Evolutionary conservation across 2,113 vertebrate species (phyloP).

Genomic region (Perccottus glenii): DNA sequence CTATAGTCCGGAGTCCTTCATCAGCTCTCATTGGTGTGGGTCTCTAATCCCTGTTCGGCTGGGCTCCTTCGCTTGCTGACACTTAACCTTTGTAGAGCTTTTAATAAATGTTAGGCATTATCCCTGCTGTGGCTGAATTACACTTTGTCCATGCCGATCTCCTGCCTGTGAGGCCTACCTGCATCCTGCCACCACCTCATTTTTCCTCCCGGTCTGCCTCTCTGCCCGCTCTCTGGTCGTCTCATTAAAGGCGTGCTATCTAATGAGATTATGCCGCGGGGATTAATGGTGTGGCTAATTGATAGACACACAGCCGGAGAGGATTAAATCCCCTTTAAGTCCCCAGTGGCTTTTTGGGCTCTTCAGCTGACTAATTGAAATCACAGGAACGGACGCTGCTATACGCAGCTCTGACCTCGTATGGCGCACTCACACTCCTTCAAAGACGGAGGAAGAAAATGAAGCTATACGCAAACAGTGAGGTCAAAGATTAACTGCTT

Average conservation of each 20-base stretch:
- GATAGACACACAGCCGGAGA: slow-evolving; percentile 78
- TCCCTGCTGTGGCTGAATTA: slow-evolving; percentile 34
- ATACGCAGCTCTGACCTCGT: slow-evolving; percentile 52
- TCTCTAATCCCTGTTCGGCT: slow-evolving; percentile 2
- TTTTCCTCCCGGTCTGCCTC: slow-evolving; percentile 53
- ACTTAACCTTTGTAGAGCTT: slow-evolving; percentile 31
- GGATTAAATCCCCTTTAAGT: slow-evolving; percentile 76
- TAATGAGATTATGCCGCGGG: slow-evolving; percentile 80
- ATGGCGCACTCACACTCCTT: slow-evolving; percentile 15
- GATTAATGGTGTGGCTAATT: slow-evolving; percentile 83
- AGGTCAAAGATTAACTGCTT: slow-evolving; percentile 45
- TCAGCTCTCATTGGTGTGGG: slow-evolving; percentile 12
- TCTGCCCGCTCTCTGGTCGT: slow-evolving; percentile 66
- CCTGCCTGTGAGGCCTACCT: slow-evolving; percentile 63
- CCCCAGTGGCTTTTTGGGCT: slow-evolving; percentile 68
- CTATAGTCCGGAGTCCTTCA: slow-evolving; percentile 15
- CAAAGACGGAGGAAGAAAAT: slow-evolving; percentile 37
- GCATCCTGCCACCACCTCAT: slow-evolving; percentile 47
- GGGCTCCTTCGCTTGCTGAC: slow-evolving; percentile 12
- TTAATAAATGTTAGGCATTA: slow-evolving; percentile 55
- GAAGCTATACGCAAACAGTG: slow-evolving; percentile 33
- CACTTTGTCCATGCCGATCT: slow-evolving; percentile 38
- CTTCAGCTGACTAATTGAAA: slow-evolving; percentile 76
- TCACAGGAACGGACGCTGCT: slow-evolving; percentile 72
- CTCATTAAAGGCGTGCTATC: slow-evolving; percentile 79